Conservation (phyloP, 2,888 invertebrate species). For the Tineola bisselliella region DNA sequence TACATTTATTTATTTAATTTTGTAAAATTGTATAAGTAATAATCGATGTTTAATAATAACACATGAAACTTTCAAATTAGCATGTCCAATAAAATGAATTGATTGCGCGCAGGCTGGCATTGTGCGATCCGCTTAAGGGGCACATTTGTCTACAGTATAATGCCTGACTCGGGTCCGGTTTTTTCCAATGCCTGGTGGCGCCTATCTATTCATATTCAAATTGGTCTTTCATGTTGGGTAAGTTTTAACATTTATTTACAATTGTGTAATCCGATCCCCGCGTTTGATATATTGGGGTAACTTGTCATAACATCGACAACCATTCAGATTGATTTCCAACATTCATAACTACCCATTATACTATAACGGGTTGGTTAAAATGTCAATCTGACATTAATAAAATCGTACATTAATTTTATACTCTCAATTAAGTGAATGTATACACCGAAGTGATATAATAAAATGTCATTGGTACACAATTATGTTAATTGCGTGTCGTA, state of each 20-base stretch:
- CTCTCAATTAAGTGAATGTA: neutral
- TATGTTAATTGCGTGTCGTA: neutral
- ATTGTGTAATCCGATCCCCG: conserved; percentile 52
- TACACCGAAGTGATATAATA: neutral
- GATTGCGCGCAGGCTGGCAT: conserved; percentile 52
- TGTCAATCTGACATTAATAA: conserved; percentile 2
- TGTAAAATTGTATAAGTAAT: too few relatives aligned
- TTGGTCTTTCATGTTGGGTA: conserved; percentile 55
- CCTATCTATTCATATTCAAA: conserved; percentile 65
- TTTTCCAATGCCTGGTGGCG: conserved; percentile 65
- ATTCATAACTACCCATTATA: neutral
- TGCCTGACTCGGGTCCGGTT: conserved; percentile 52
- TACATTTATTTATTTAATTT: too few relatives aligned
- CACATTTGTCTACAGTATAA: conserved; percentile 58
- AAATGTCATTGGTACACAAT: neutral
- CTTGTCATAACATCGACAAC: conserved; percentile 7
- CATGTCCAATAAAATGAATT: conserved; percentile 52
- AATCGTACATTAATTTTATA: conserved; percentile 3
- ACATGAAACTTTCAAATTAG: conserved; percentile 34
- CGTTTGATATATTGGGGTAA: conserved; percentile 36
- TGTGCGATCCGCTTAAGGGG: conserved; percentile 44
- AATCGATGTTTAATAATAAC: neutral
- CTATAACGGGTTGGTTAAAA: neutral
- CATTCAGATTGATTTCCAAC: conserved; percentile 1
- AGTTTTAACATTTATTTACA: conserved; percentile 59